These are phyloP conservation scores for Cyclargus thomasi DNA, from an alignment of 1,140 invertebrate species.

Conservation along the genomic window DNA sequence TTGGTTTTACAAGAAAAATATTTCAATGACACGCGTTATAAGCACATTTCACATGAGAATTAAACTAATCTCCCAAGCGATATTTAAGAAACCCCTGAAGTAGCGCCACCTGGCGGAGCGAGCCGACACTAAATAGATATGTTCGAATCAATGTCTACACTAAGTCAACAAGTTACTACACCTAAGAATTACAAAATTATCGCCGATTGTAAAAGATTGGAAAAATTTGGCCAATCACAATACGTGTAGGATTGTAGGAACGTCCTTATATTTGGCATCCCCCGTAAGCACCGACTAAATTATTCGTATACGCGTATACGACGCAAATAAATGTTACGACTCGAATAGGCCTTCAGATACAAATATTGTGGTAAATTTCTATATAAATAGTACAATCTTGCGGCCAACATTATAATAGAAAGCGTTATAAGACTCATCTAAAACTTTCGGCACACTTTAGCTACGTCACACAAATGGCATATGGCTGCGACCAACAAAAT, in stretches of 20 bases:
- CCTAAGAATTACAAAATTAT: background rate
- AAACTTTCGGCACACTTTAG: background rate
- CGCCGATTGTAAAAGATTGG: background rate
- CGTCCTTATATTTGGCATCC: slow-evolving; percentile 1
- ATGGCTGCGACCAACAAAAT: background rate
- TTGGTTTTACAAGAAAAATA: too few species aligned
- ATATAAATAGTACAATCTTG: background rate
- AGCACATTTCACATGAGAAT: too few species aligned
- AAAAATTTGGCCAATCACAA: slow-evolving; percentile 17
- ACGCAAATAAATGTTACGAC: background rate
- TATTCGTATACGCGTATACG: background rate
- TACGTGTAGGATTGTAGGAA: background rate
- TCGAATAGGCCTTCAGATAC: background rate
- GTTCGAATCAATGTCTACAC: slow-evolving; percentile 22
- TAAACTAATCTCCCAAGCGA: background rate
- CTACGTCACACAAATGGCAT: background rate
- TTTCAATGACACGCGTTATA: too few species aligned
- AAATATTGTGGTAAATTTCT: background rate
- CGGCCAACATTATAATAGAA: background rate
- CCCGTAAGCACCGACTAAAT: slow-evolving; percentile 3
- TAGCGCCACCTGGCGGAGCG: slow-evolving; percentile 21
- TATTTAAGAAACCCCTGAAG: background rate
- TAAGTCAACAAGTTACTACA: slow-evolving; percentile 16
- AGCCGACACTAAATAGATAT: slow-evolving; percentile 21
- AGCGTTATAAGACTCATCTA: background rate